phyloP scores from a whole-genome alignment of 2,797 vertebrate species.

The Moxostoma hubbsi region DNA sequence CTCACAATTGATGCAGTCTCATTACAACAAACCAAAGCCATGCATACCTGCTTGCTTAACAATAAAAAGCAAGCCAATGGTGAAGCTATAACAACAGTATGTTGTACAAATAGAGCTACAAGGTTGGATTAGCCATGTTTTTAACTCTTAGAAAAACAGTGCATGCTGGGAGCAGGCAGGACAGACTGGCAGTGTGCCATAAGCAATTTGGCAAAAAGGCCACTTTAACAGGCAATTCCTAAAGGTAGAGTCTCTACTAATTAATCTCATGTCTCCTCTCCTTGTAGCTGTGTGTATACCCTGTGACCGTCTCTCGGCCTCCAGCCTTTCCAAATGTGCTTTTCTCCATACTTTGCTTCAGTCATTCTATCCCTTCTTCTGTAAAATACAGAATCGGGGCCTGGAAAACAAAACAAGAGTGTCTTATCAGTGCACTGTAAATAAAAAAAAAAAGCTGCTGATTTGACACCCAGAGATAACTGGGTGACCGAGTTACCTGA shows the following conservation, averaged over 20 bases:
- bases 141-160: not conserved
- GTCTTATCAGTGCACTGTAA: not conserved
- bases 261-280: constrained; percentile 56
- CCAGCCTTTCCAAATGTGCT: not conserved
- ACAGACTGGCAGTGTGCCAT: not conserved
- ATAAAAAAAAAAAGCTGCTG: constrained; percentile 9
- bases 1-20: constrained; percentile 45
- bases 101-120: constrained; percentile 25
- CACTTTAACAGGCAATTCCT: constrained; percentile 65
- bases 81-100: not conserved
- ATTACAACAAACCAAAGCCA: constrained; percentile 56
- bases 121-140: constrained; percentile 18
- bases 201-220: constrained; percentile 62
- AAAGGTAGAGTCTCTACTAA: not conserved
- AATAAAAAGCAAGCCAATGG: constrained; percentile 26
- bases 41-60: constrained; percentile 3
- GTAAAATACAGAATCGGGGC: constrained; percentile 82
- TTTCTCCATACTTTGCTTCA: not conserved
- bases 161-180: constrained; percentile 20
- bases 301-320: not conserved
- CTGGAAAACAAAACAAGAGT: constrained; percentile 66
- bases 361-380: constrained; percentile 67
- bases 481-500: not conserved
- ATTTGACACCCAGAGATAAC: not conserved
- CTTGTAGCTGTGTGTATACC: not conserved